phyloP scores from a whole-genome alignment of 2,797 vertebrate species.

The Sebastes miniatus region DNA sequence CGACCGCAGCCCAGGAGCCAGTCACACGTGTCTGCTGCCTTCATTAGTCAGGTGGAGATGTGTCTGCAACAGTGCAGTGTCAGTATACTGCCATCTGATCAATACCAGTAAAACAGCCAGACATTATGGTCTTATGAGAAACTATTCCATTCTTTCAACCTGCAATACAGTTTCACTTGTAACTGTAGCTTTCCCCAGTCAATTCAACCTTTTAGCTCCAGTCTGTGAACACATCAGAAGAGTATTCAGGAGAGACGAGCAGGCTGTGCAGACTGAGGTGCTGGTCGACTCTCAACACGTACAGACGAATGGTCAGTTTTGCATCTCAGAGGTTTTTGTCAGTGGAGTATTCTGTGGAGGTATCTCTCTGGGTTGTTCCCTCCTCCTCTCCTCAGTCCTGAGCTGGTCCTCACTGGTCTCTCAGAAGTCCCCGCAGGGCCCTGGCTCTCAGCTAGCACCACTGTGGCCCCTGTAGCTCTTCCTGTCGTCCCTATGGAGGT shows the following conservation, averaged over 20 bases:
- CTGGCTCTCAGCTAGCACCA: slow-evolving; percentile 15
- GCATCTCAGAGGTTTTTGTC: slow-evolving; percentile 9
- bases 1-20: neutral
- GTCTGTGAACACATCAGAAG: neutral
- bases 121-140: neutral
- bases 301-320: neutral
- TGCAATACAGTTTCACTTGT: neutral
- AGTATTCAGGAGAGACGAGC: neutral
- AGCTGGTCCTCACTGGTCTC: slow-evolving; percentile 34
- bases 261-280: neutral
- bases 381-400: slow-evolving; percentile 58
- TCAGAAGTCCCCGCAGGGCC: slow-evolving; percentile 33
- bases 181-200: neutral
- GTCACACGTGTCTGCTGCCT: neutral
- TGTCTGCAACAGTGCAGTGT: neutral
- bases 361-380: slow-evolving; percentile 73
- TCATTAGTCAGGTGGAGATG: neutral
- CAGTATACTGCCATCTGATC: neutral
- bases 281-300: neutral
- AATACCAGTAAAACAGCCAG: neutral
- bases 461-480: slow-evolving; percentile 13
- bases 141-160: neutral
- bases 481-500: slow-evolving; percentile 6
- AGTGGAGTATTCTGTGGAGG: slow-evolving; percentile 77
- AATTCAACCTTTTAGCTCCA: neutral